Base-by-base conservation (phyloP, 2,113 vertebrate species). In the Psephotus haematonotus region DNA sequence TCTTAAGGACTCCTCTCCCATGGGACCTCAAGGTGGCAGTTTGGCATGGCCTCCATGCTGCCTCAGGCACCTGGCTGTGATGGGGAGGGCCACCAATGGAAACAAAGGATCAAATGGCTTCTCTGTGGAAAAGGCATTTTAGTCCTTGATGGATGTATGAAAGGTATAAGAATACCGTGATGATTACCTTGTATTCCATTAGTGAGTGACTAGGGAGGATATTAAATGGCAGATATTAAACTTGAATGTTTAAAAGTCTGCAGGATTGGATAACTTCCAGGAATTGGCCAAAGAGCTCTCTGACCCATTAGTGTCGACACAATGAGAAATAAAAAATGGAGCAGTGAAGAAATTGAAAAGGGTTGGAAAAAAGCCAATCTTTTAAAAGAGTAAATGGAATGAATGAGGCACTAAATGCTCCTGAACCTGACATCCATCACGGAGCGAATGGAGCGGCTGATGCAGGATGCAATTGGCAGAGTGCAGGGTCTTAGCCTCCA, bases 221-320 rank as follows among this genome's bases (percentile, higher is more conserved):
- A 91, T 91, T 94, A 90, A 93, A 74, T 82, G 84, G 75, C 82
- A 88, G 79, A 67, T 93, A 95, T 83, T 95, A 95, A 96, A 90
- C 79, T 88, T 94, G 55, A 89, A 82, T 53, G 57, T 87, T 91
- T 90, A 74, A 81, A 88, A 94, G 39, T 52, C 79, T 94, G 20
- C 53, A 95, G 68, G 55, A 68, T 67, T 90, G 88, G 75, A 93
- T 88, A 83, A 92, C 85, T 93, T 93, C 93, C 92, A 93, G 90
- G 82, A 95, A 92, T 4, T 93, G 92, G 46, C 76, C 82, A 86
- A 91, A 72, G 59, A 88, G 85, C 59, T 93, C 83, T 94, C 84
- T 67, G 79, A 96, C 75, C 78, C 92, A 93, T 95, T 96, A 97
- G 47, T 77, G 84, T 82, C 1, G 0, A 74, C 65, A 88, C 57